Evolutionary conservation across 2,797 vertebrate species (phyloP).

Genomic region (Pygocentrus nattereri): DNA sequence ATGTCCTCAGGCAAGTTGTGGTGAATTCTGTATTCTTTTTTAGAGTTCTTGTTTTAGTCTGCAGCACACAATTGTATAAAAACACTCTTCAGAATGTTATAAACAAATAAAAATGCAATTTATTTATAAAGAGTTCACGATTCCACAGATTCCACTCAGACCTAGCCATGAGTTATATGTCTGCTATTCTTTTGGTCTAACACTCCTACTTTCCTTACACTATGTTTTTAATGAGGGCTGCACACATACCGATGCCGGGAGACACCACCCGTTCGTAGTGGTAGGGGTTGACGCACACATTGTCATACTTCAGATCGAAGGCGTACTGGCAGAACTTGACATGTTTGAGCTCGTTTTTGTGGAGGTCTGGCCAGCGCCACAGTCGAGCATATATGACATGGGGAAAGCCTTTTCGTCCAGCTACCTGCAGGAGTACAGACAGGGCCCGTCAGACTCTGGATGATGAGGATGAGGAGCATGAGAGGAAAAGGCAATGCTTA

Average conservation of each 20-base stretch:
- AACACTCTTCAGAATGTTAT: neutral
- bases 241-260: conserved; percentile 74
- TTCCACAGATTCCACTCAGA: conserved; percentile 9
- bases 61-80: neutral
- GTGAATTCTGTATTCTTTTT: neutral
- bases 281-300: conserved; percentile 85
- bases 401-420: conserved; percentile 84
- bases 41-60: neutral
- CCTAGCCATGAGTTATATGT: neutral
- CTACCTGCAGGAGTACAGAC: conserved; percentile 69
- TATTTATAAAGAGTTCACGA: neutral
- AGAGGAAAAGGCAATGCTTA: neutral
- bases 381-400: conserved; percentile 84
- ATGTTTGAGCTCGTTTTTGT: conserved; percentile 87
- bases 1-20: neutral
- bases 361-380: conserved; percentile 85
- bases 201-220: conserved; percentile 9
- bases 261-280: conserved; percentile 85
- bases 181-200: neutral
- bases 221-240: conserved; percentile 25
- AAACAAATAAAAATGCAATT: conserved; percentile 6
- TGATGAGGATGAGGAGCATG: conserved; percentile 8
- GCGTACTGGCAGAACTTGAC: conserved; percentile 85
- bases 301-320: conserved; percentile 87
- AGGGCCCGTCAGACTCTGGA: neutral